phyloP scores from a whole-genome alignment of 2,888 invertebrate species.

The Coecobrya sp. region DNA sequence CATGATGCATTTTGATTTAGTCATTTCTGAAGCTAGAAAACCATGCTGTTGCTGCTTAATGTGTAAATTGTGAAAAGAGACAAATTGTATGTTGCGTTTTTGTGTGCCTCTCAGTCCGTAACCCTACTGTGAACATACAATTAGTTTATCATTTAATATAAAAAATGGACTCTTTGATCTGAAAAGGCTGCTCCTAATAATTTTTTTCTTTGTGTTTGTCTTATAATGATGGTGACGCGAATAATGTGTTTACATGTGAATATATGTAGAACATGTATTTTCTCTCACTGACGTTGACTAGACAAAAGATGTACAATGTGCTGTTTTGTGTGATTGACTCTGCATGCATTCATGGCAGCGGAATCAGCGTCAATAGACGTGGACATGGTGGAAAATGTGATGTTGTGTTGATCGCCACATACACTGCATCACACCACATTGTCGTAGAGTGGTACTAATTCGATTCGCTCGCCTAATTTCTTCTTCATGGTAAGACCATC shows the following conservation, averaged over 20 bases:
- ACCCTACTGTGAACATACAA: slow-evolving; percentile 76
- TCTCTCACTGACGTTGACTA: background rate
- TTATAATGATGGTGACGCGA: background rate
- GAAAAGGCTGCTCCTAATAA: slow-evolving; percentile 37
- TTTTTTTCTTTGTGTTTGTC: background rate
- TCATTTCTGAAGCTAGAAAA: slow-evolving; percentile 17
- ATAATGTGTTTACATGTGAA: slow-evolving; percentile 22
- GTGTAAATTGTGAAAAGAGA: slow-evolving; percentile 47
- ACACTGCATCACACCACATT: background rate
- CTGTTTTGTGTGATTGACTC: slow-evolving; percentile 10
- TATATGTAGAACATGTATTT: slow-evolving; percentile 8
- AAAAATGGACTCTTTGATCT: slow-evolving; percentile 73
- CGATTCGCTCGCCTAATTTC: slow-evolving; percentile 73
- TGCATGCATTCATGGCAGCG: background rate
- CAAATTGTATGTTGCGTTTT: slow-evolving; percentile 62
- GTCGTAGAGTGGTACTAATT: slow-evolving; percentile 60
- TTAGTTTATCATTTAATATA: slow-evolving; percentile 80
- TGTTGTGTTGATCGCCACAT: background rate
- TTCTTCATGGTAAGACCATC: slow-evolving; percentile 63
- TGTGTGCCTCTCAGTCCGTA: slow-evolving; percentile 50
- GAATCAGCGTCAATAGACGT: slow-evolving; percentile 42
- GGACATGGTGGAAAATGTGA: slow-evolving; percentile 42
- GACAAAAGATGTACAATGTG: slow-evolving; percentile 22
- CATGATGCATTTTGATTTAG: slow-evolving; percentile 67
- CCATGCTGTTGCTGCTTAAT: background rate